Evolutionary conservation across 2,113 vertebrate species (phyloP).

Genomic region (Calonectris borealis): DNA sequence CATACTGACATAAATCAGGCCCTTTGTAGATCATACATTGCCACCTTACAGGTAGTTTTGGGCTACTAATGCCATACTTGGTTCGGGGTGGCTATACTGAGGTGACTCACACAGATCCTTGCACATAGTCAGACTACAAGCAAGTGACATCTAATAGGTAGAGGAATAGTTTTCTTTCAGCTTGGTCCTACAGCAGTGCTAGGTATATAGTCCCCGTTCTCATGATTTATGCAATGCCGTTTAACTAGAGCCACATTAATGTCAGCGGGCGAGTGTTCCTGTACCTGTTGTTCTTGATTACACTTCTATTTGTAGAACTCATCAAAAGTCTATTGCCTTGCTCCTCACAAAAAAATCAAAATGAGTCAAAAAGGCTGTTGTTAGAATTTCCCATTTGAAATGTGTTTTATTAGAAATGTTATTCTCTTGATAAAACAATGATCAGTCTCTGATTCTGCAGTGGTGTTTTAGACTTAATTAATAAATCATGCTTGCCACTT

Average conservation of each 20-base stretch:
- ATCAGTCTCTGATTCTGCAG: not conserved
- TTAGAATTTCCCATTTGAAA: slow-evolving; percentile 16
- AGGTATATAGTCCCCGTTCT: not conserved
- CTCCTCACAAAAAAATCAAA: not conserved
- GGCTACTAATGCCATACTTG: not conserved
- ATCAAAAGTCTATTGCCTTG: not conserved
- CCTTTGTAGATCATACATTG: not conserved
- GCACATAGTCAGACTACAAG: not conserved
- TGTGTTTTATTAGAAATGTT: slow-evolving; percentile 33
- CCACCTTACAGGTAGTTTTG: not conserved
- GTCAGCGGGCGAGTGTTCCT: not conserved
- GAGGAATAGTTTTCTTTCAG: not conserved
- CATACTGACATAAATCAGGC: not conserved
- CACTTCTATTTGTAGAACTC: slow-evolving; percentile 13
- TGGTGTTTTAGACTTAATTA: slow-evolving; percentile 43
- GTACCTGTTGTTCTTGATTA: slow-evolving; percentile 9
- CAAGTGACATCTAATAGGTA: not conserved
- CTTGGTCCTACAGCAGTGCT: not conserved
- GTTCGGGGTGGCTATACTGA: not conserved
- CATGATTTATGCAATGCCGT: not conserved
- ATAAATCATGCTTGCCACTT: slow-evolving; percentile 35
- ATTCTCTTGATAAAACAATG: slow-evolving; percentile 24
- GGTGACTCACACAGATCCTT: not conserved
- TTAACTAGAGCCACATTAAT: not conserved
- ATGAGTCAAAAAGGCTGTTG: not conserved